These are phyloP conservation scores for Gambusia affinis DNA, from an alignment of 2,113 vertebrate genomes.

Conservation along the genomic window DNA sequence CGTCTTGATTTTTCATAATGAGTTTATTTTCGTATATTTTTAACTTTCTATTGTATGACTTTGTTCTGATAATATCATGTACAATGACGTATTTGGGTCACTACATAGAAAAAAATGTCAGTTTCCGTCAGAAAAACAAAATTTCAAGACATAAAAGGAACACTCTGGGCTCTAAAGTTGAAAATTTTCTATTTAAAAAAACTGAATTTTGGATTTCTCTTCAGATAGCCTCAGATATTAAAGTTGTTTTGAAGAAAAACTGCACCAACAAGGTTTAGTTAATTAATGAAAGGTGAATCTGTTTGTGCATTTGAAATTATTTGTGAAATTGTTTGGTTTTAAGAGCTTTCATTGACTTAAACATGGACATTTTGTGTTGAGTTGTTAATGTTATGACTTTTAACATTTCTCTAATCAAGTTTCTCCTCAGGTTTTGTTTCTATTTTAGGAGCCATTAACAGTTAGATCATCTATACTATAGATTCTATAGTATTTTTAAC, in stretches of 20 bases:
- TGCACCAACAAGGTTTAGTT: neutral
- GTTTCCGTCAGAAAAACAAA: too few species aligned
- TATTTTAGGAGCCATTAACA: neutral
- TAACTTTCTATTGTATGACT: too few species aligned
- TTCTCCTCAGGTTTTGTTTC: neutral
- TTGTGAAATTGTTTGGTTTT: neutral
- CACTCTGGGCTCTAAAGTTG: too few species aligned
- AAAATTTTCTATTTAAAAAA: neutral
- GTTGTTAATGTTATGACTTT: neutral
- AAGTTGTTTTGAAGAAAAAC: neutral
- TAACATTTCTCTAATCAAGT: neutral
- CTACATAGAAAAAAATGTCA: too few species aligned
- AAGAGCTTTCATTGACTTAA: neutral
- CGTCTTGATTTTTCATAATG: too few species aligned
- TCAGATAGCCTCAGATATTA: neutral
- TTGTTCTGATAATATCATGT: too few species aligned
- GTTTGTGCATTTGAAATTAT: too few species aligned
- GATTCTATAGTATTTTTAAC: constrained; percentile 6
- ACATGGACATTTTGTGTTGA: neutral
- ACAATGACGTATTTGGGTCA: too few species aligned
- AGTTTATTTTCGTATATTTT: too few species aligned
- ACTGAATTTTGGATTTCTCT: too few species aligned
- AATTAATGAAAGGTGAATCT: too few species aligned
- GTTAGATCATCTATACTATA: constrained; percentile 1
- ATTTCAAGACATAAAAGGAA: too few species aligned